Evolutionary conservation across 37 sponge, comb jelly and placozoan genomes (phyloP), one percentile per base, ranked within the genome.

Genomic region (Diacarnus erythraeanus): DNA sequence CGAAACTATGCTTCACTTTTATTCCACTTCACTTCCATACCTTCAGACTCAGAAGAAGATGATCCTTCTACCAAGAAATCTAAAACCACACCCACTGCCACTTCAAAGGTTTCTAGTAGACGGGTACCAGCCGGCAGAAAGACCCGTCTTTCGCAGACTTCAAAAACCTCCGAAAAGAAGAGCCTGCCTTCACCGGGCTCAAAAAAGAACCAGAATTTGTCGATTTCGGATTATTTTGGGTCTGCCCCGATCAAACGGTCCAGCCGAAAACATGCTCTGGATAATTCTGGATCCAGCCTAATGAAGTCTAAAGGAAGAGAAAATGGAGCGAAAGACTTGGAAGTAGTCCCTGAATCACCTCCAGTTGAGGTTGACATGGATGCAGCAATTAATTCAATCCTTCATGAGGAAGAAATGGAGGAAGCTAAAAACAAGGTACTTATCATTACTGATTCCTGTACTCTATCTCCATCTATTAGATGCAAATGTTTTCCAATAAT

Each of bases 151-250:
- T 10, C 40, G 43, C 26, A 44, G 31, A 76, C n/a, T 57, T 12
- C 43, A 79, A 10, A 42, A 22, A 1, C 71, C 25, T 30, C 72
- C 36, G 42, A 63, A n/a, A 35, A 40, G 23, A 63, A 29, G 25
- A 25, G 34, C 42, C n/a, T 38, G 4, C 44, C 38, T 23, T 10
- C 77, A 39, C 25, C 57, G 29, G 20, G 25, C 59, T 58, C 60
- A 22, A 77, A 64, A n/a, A 42, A 65, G 31, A 44, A 66, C 35
- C 64, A 73, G 37, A 61, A 72, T 26, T 37, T 76, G 38, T 71
- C 79, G 9, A 36, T 64, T 6, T 39, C 71, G 0, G 85, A 69
- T 9, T 86, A 84, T 47, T 92, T 92, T 81, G 92, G 92, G 9
- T 31, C 80, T 41, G 77, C 72, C 29, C 85, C 88, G 6, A 66